These are phyloP conservation scores for Rhadina sibilatrix DNA, from an alignment of 2,113 vertebrate genomes.

Conservation along the genomic window DNA sequence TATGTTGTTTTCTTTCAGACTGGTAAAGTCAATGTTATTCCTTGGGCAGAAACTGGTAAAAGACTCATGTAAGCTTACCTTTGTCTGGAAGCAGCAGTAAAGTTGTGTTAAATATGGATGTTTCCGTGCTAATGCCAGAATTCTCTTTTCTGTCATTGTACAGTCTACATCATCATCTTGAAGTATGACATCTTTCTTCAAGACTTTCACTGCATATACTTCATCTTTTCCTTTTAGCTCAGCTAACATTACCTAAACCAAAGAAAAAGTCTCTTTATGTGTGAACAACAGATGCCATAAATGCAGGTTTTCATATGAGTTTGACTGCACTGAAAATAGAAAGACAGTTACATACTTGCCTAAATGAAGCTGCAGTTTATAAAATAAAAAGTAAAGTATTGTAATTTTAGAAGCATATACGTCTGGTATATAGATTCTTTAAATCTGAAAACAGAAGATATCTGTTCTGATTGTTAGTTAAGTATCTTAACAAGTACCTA, in stretches of 20 bases:
- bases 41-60: neutral
- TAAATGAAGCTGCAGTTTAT: neutral
- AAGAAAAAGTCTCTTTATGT: neutral
- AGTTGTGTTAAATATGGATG: slow-evolving; percentile 98
- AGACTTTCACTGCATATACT: slow-evolving; percentile 96
- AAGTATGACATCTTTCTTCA: slow-evolving; percentile 98
- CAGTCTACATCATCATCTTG: slow-evolving; percentile 98
- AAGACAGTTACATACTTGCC: neutral
- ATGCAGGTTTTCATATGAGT: neutral
- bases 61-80: slow-evolving; percentile 71
- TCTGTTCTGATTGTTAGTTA: neutral
- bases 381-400: neutral
- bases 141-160: slow-evolving; percentile 98
- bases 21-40: neutral
- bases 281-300: neutral
- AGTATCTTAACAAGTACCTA: neutral
- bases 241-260: slow-evolving; percentile 91
- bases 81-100: slow-evolving; percentile 99
- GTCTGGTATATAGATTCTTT: neutral
- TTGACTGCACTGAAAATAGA: neutral
- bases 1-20: neutral
- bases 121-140: slow-evolving; percentile 92
- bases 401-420: neutral
- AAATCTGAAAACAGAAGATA: neutral
- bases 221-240: slow-evolving; percentile 96